Conservation (phyloP, 2,797 vertebrate genomes). For the Anguilla anguilla region DNA sequence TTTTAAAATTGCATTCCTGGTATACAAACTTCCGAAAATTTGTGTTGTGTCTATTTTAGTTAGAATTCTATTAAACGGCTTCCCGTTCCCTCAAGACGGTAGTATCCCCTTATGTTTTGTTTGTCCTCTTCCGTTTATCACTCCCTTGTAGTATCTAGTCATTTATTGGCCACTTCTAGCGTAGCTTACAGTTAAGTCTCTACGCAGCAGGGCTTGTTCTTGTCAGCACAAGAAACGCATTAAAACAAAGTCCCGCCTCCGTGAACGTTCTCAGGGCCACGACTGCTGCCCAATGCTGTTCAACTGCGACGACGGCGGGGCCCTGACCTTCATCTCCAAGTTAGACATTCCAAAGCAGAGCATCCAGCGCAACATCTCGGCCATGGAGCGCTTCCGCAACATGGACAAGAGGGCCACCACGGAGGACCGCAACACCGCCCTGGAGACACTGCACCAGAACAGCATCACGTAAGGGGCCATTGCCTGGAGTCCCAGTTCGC, state of each 20-base stretch:
- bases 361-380: constrained; percentile 96
- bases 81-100: neutral
- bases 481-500: neutral
- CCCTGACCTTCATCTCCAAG: constrained; percentile 90
- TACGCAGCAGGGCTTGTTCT: neutral
- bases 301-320: constrained; percentile 88
- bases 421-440: constrained; percentile 90
- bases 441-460: constrained; percentile 95
- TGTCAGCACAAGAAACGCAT: neutral
- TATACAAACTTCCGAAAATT: neutral
- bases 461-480: constrained; percentile 86
- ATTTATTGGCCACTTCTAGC: neutral
- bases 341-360: constrained; percentile 98
- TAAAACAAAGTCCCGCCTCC: neutral
- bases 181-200: neutral
- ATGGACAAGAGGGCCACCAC: constrained; percentile 98
- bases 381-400: constrained; percentile 98
- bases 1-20: neutral
- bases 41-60: neutral
- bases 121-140: neutral
- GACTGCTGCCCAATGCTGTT: constrained; percentile 99
- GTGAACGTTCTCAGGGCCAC: constrained; percentile 80
- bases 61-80: neutral
- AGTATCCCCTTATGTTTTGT: neutral
- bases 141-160: neutral